Percentiles rank a stretch among this genome's conserved stretches.
Evolutionary conservation across 1,140 invertebrate species (phyloP).

Genomic region (Leptopilina clavipes): DNA sequence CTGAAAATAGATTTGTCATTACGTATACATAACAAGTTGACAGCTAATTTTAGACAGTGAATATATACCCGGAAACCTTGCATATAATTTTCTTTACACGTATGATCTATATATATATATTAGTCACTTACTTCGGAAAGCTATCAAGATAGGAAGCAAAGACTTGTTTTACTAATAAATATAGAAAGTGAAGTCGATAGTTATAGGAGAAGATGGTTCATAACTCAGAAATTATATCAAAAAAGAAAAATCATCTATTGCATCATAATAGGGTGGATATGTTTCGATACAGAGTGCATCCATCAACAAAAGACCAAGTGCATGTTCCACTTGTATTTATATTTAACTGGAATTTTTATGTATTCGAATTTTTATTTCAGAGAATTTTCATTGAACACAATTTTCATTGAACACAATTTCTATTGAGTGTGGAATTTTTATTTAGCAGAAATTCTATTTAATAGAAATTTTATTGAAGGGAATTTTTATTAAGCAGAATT

Average conservation of each 20-base stretch:
- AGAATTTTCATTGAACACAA: no score
- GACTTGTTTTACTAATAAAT: background rate
- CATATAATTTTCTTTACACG: background rate
- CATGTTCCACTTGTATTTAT: background rate
- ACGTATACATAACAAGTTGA: no score
- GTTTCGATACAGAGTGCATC: background rate
- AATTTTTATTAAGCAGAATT: no score
- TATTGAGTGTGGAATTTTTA: no score
- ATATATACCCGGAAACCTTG: no score
- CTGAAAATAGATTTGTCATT: no score
- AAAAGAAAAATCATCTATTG: background rate
- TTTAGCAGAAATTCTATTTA: no score
- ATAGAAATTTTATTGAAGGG: no score
- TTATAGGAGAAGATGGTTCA: background rate
- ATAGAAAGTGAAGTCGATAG: constrained; percentile 5
- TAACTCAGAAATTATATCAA: background rate
- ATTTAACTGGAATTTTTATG: no score
- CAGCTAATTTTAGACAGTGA: no score
- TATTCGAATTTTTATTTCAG: no score
- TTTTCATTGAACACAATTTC: no score
- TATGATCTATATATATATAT: background rate
- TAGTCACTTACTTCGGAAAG: background rate
- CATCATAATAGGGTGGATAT: background rate
- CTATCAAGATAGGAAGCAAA: background rate
- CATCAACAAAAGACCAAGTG: background rate